Base-by-base conservation (phyloP, 2,797 vertebrate genomes). In the Schizopygopsis pylzovi region DNA sequence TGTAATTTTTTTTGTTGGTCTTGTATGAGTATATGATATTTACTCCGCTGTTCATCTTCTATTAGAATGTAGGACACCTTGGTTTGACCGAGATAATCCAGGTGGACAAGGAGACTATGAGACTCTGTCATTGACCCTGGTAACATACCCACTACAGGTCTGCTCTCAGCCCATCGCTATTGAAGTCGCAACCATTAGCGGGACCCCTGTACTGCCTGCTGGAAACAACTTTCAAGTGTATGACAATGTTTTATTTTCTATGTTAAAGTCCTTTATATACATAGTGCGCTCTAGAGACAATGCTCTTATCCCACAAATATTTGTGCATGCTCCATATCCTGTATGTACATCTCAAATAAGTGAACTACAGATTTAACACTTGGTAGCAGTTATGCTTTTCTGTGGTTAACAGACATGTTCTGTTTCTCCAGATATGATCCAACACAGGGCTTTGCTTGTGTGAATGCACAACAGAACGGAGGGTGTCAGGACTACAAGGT, bases 21-120 rank as follows among this genome's bases (percentile, higher is more conserved):
- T 65, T 49, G 16, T 41, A 20, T 70, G 18, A 11, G 8, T 41
- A 41, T 20, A 22, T 70, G 1, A 41, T 70, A 1, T 41, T 65
- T 65, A 65, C 67, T 39, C 16, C 3, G 28, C 15, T 33, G 63
- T 13, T 37, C 28, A 1, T 28, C 25, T 28, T 87, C 33, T 54
- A 45, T 11, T 88, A 93, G 92, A 79, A 6, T 92, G 93, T 86
- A 91, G 90, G 89, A 93, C 92, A 1, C 68, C 67, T 0, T 93
- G 92, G 93, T 90, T 93, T 25, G 63, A 93, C 47, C 8, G 86
- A 59, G 92, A 94, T 81, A 6, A 87, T 10, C 90, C 92, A 41
- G 76, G 80, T 0, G 41, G 47, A 0, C 13, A 0, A 1, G 92
- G 91, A 2, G 93, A 92, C 86, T 91, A 89, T 9, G 92, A 94